These are phyloP conservation scores for Cariama cristata DNA, from an alignment of 2,113 vertebrate species.

Conservation along the genomic window DNA sequence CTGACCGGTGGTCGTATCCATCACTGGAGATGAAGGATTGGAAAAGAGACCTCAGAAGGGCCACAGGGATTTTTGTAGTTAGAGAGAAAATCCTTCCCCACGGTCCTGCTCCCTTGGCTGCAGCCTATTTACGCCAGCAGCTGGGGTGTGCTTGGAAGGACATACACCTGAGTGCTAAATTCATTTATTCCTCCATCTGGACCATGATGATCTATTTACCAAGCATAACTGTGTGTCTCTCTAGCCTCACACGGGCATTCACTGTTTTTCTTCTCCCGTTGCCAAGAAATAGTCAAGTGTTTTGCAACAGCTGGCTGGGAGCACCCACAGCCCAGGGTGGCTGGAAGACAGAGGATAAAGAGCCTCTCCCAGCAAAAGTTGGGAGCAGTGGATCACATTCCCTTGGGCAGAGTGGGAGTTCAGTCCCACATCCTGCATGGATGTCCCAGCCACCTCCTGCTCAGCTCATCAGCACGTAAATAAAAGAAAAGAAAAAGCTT, in stretches of 20 bases:
- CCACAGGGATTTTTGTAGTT: not conserved
- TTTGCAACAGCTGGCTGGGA: constrained; percentile 25
- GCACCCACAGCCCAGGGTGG: not conserved
- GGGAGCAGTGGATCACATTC: not conserved
- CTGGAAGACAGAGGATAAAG: not conserved
- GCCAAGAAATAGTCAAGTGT: not conserved
- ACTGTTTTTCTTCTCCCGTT: not conserved
- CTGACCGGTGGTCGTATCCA: not conserved
- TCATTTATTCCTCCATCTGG: not conserved
- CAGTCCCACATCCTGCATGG: not conserved
- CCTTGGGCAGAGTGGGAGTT: not conserved
- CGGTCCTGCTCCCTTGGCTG: not conserved
- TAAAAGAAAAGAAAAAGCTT: not conserved
- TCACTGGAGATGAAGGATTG: not conserved
- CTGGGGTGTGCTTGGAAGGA: not conserved
- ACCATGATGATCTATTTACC: not conserved
- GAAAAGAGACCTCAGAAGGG: not conserved
- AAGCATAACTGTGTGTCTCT: not conserved
- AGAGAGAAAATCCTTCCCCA: not conserved
- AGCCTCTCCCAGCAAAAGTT: not conserved
- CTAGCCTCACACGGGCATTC: not conserved
- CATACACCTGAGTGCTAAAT: not conserved
- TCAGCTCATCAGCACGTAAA: not conserved
- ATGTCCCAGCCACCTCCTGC: not conserved
- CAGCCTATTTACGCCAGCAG: not conserved